Conservation (phyloP, 2,888 invertebrate species). For the Leistus spinibarbis region DNA sequence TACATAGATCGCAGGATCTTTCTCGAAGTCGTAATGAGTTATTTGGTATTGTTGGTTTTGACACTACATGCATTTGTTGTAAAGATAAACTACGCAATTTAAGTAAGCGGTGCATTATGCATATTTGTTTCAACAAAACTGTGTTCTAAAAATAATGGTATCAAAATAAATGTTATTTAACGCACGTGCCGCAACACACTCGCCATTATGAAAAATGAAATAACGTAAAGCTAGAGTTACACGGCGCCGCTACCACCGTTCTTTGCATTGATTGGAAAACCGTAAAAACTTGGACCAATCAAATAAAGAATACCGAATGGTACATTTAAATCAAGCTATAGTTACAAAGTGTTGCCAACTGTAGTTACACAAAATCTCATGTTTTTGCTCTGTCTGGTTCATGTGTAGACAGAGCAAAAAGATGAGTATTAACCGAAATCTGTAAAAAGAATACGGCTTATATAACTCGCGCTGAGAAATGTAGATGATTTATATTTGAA, state of each 20-base stretch:
- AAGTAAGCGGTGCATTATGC: slow-evolving; percentile 49
- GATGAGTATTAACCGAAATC: too few species aligned
- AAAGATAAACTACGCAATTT: slow-evolving; percentile 47
- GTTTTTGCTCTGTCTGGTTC: neutral
- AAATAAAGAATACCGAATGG: neutral
- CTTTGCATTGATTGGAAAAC: too few species aligned
- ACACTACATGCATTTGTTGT: slow-evolving; percentile 46
- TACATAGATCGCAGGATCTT: slow-evolving; percentile 51
- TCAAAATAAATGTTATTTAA: slow-evolving; percentile 26
- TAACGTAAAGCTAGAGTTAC: neutral
- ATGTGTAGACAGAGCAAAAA: too few species aligned
- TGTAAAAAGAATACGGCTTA: too few species aligned
- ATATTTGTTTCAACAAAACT: slow-evolving; percentile 27
- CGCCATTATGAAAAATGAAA: slow-evolving; percentile 31
- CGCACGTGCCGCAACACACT: slow-evolving; percentile 32
- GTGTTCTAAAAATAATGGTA: slow-evolving; percentile 16
- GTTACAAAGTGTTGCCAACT: neutral
- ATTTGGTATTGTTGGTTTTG: slow-evolving; percentile 39
- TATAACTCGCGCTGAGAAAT: too few species aligned
- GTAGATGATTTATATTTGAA: too few species aligned
- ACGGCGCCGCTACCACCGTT: neutral
- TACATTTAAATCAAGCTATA: neutral
- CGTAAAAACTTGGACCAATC: neutral
- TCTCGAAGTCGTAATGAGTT: slow-evolving; percentile 38
- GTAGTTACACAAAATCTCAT: neutral